These are phyloP conservation scores for Drosophila pseudotakahashii DNA, from an alignment of 2,888 invertebrate species.

Conservation along the genomic window DNA sequence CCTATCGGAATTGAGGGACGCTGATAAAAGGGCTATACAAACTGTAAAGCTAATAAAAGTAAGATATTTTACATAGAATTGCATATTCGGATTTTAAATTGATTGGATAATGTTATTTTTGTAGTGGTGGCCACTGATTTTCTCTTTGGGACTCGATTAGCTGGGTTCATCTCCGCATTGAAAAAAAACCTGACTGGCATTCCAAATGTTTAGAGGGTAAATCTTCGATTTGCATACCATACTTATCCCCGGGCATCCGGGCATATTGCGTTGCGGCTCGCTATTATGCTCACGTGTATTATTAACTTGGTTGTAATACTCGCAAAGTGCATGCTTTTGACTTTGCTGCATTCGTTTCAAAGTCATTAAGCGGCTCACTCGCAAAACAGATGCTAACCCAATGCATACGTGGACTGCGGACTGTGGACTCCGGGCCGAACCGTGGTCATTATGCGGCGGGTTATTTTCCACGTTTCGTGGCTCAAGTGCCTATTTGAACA, in stretches of 20 bases:
- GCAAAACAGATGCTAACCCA: conserved; percentile 15
- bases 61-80: no score
- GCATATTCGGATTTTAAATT: no score
- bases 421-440: conserved; percentile 5
- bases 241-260: neutral
- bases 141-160: neutral
- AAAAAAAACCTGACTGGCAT: neutral
- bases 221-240: neutral
- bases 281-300: conserved; percentile 72
- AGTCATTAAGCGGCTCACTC: conserved; percentile 58
- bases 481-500: conserved; percentile 71
- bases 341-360: conserved; percentile 65
- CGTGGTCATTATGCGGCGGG: conserved; percentile 74
- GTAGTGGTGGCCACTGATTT: no score
- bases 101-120: no score
- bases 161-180: no score
- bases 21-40: no score
- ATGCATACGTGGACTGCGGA: conserved; percentile 7
- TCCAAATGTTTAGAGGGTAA: no score
- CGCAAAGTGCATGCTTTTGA: conserved; percentile 77
- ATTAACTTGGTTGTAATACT: conserved; percentile 74
- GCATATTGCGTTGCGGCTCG: conserved; percentile 63
- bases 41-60: no score
- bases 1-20: no score
- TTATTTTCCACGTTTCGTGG: conserved; percentile 72